Evolutionary conservation across 2,888 invertebrate species (phyloP).

Genomic region (Drosophila stalkeri): DNA sequence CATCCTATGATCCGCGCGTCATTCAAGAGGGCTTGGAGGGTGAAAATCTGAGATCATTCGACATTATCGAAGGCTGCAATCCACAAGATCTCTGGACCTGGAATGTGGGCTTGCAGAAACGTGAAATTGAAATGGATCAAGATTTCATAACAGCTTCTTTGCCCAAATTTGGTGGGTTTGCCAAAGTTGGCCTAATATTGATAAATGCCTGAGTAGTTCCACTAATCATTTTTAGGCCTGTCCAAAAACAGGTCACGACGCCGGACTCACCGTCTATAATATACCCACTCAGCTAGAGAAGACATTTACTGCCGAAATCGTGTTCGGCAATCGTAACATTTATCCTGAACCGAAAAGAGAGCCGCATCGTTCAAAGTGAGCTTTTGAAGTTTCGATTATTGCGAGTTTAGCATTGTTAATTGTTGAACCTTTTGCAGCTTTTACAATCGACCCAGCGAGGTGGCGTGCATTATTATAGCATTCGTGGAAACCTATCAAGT

Average conservation of each 20-base stretch:
- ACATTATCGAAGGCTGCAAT: slow-evolving; percentile 71
- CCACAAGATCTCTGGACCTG: slow-evolving; percentile 80
- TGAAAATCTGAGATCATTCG: slow-evolving; percentile 69
- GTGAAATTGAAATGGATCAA: slow-evolving; percentile 72
- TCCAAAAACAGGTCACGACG: slow-evolving; percentile 58
- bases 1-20: slow-evolving; percentile 82
- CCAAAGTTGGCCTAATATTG: too few relatives aligned
- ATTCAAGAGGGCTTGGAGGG: slow-evolving; percentile 79
- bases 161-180: slow-evolving; percentile 73
- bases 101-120: slow-evolving; percentile 74
- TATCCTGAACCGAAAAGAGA: slow-evolving; percentile 56
- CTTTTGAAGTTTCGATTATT: background rate
- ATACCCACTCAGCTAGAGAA: slow-evolving; percentile 82
- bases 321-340: slow-evolving; percentile 74
- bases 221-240: slow-evolving; percentile 39
- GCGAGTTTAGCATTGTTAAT: background rate
- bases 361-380: slow-evolving; percentile 48
- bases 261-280: slow-evolving; percentile 65
- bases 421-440: slow-evolving; percentile 31
- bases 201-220: background rate
- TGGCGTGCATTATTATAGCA: slow-evolving; percentile 80
- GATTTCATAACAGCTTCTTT: slow-evolving; percentile 65
- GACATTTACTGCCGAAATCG: slow-evolving; percentile 78
- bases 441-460: slow-evolving; percentile 72
- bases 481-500: slow-evolving; percentile 80